Conservation (phyloP, 2,797 vertebrate genomes). For the Anguilla pacifica region DNA sequence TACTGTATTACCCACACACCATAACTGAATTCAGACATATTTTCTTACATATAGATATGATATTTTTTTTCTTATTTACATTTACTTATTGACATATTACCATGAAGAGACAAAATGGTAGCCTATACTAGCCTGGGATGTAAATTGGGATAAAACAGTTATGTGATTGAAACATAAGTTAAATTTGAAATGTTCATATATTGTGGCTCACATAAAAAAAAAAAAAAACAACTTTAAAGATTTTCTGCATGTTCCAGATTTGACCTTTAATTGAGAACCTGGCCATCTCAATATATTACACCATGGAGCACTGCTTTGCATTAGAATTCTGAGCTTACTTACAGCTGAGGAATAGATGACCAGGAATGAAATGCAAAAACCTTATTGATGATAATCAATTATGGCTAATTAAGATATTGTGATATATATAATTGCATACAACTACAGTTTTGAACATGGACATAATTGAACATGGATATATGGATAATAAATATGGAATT, state of each 20-base stretch:
- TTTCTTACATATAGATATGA: too few relatives aligned
- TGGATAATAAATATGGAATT: background rate
- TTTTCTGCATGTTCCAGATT: background rate
- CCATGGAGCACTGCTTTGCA: background rate
- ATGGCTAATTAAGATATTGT: background rate
- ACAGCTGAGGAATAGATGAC: background rate
- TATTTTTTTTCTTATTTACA: too few relatives aligned
- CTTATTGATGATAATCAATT: background rate
- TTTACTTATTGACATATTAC: too few relatives aligned
- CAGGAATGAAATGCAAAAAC: background rate
- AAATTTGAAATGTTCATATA: too few relatives aligned
- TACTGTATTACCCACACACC: too few relatives aligned
- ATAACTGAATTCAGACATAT: too few relatives aligned
- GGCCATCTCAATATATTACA: background rate
- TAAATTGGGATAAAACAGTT: too few relatives aligned
- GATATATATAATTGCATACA: background rate
- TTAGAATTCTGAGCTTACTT: background rate
- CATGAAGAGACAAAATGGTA: too few relatives aligned
- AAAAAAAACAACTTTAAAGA: background rate
- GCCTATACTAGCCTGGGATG: too few relatives aligned
- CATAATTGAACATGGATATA: background rate
- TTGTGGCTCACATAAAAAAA: too few relatives aligned
- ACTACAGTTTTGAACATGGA: background rate
- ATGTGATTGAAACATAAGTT: too few relatives aligned
- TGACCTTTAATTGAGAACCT: background rate